Percentiles rank a stretch among this genome's conserved stretches.
Evolutionary conservation across 2,888 invertebrate genomes (phyloP).

Genomic region (Brachypalpus laphriformis): DNA sequence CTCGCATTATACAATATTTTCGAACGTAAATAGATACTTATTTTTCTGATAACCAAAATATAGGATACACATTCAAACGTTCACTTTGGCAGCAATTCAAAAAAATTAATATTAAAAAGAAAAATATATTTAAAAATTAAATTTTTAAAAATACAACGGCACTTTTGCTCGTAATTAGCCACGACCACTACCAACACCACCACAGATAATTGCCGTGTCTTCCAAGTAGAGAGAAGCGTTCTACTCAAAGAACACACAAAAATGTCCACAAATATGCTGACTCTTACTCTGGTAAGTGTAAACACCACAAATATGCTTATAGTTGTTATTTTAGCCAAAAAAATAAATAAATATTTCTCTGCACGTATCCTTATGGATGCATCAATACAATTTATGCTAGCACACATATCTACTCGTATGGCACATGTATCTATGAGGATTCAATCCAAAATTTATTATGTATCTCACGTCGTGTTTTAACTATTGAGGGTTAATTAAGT

Average conservation of each 20-base stretch:
- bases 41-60: conserved; percentile 35
- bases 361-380: conserved; percentile 27
- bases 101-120: conserved; percentile 60
- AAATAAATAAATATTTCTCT: conserved; percentile 11
- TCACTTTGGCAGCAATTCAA: conserved; percentile 62
- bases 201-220: conserved; percentile 33
- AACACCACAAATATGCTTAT: conserved; percentile 26
- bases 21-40: conserved; percentile 61
- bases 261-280: conserved; percentile 75
- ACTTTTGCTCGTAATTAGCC: conserved; percentile 59
- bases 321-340: conserved; percentile 20
- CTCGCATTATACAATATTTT: conserved; percentile 32
- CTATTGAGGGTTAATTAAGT: conserved; percentile 59
- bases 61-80: not conserved
- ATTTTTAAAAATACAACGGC: conserved; percentile 55
- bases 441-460: conserved; percentile 32
- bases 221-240: not conserved
- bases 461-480: conserved; percentile 27
- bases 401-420: conserved; percentile 1
- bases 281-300: conserved; percentile 75
- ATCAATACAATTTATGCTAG: conserved; percentile 27
- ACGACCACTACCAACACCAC: not conserved
- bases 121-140: too few species aligned
- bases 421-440: conserved; percentile 32
- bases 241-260: conserved; percentile 24